A percentile compares a stretch with the other conserved stretches of the same genome.
Evolutionary conservation across 1,140 invertebrate genomes (phyloP).

Genomic region (Drosophila pandora): DNA sequence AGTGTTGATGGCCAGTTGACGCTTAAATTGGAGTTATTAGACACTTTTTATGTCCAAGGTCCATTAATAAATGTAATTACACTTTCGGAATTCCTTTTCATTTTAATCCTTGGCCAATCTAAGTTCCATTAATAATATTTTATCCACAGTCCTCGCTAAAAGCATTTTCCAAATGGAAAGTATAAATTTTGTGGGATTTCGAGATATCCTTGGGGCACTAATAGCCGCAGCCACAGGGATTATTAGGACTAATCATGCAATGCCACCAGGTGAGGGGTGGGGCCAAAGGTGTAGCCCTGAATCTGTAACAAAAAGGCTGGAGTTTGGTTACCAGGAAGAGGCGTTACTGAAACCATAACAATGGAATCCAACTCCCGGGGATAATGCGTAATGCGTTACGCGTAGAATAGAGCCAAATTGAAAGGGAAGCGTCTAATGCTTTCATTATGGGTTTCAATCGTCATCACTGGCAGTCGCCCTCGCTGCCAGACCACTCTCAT

Average conservation of each 20-base stretch:
- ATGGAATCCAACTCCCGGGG: constrained; percentile 46
- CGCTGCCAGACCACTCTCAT: not conserved
- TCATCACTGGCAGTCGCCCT: constrained; percentile 14
- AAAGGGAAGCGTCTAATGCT: constrained; percentile 36
- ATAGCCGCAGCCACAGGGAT: constrained; percentile 33
- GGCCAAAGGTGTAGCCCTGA: constrained; percentile 53
- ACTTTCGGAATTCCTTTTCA: too few relatives aligned
- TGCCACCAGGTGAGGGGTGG: constrained; percentile 20
- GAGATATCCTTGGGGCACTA: constrained; percentile 52
- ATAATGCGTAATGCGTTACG: constrained; percentile 60
- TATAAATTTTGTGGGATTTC: constrained; percentile 27
- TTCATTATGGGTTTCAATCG: constrained; percentile 29
- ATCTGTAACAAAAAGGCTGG: constrained; percentile 70
- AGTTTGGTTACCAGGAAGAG: constrained; percentile 76
- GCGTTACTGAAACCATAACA: constrained; percentile 70
- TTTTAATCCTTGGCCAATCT: constrained; percentile 10
- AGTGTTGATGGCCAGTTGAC: constrained; percentile 16
- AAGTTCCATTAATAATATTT: constrained; percentile 24
- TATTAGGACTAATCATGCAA: constrained; percentile 74
- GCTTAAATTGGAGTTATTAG: not conserved
- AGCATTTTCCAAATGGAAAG: constrained; percentile 25
- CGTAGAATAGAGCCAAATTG: constrained; percentile 47
- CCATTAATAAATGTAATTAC: not conserved
- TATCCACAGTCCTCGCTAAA: constrained; percentile 27
- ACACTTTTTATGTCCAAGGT: not conserved